Percentiles rank a stretch among this genome's conserved stretches.
Evolutionary conservation across 1,140 invertebrate species (phyloP).

Genomic region (Drosophila tristis): DNA sequence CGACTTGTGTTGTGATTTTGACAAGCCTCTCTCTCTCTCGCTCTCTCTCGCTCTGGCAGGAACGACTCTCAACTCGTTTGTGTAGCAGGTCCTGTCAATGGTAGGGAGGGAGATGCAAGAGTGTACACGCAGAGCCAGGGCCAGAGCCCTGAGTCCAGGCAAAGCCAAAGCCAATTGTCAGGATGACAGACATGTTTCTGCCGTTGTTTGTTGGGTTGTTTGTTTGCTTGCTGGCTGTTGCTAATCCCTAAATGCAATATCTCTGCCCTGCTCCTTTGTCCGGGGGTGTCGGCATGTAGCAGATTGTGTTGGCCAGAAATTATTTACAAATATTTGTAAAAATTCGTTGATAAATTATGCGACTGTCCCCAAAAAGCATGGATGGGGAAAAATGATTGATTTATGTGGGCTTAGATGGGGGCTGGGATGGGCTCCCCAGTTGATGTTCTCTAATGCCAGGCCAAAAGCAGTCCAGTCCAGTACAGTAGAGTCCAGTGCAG

Average conservation of each 20-base stretch:
- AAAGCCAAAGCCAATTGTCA: conserved; percentile 71
- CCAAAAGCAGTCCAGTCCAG: conserved; percentile 52
- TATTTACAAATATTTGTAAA: conserved; percentile 80
- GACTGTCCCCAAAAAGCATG: conserved; percentile 8
- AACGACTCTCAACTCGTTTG: conserved; percentile 29
- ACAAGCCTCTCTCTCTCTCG: conserved; percentile 42
- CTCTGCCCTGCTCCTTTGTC: conserved; percentile 2
- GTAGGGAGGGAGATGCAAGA: background rate
- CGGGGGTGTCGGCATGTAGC: conserved; percentile 65
- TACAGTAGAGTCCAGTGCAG: conserved; percentile 6
- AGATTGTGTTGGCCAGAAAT: conserved; percentile 69
- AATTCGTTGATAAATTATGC: conserved; percentile 72
- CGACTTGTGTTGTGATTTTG: conserved; percentile 71
- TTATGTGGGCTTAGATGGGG: conserved; percentile 50
- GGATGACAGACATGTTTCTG: conserved; percentile 71
- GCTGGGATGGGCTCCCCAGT: conserved; percentile 2
- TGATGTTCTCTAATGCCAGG: conserved; percentile 49
- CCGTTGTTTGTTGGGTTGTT: conserved; percentile 47
- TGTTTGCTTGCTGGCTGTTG: conserved; percentile 55
- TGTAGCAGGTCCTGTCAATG: conserved; percentile 51
- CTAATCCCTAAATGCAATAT: conserved; percentile 62
- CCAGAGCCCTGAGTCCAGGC: conserved; percentile 14
- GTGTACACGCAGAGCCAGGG: conserved; percentile 7
- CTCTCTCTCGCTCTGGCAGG: too few species aligned
- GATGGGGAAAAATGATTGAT: conserved; percentile 74